Percentiles rank a stretch among this genome's conserved stretches.
phyloP scores from a whole-genome alignment of 1,140 invertebrate species.

The Drosophila littoralis region DNA sequence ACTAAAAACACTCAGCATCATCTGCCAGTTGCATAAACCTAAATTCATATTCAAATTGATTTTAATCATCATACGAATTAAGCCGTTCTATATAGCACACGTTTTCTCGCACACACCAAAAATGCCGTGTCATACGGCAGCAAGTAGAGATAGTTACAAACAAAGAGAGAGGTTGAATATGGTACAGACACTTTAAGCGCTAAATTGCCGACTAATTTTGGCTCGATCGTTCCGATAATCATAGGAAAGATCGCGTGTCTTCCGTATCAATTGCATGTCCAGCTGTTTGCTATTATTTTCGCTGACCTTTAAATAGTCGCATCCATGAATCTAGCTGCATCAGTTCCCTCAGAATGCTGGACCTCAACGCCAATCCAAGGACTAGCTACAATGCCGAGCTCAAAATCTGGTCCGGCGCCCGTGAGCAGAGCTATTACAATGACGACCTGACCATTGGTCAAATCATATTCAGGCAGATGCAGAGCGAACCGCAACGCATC shows the following conservation, averaged over 20 bases:
- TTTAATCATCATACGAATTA: no score
- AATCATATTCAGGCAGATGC: constrained; percentile 61
- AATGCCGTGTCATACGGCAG: constrained; percentile 7
- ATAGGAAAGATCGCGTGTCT: constrained; percentile 37
- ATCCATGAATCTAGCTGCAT: constrained; percentile 4
- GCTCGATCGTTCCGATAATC: constrained; percentile 35
- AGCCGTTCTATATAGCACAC: background rate
- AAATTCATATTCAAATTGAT: no score
- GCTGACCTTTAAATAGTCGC: constrained; percentile 61
- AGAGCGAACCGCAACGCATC: constrained; percentile 59
- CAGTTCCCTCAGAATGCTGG: constrained; percentile 64
- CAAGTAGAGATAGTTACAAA: background rate
- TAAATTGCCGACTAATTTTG: constrained; percentile 49
- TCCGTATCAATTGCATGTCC: constrained; percentile 9
- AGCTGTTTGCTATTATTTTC: constrained; percentile 16
- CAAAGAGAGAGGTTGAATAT: background rate
- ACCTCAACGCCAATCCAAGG: constrained; percentile 47
- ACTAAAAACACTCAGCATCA: no score
- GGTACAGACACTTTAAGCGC: constrained; percentile 38
- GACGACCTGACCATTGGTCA: constrained; percentile 66
- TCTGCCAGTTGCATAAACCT: background rate
- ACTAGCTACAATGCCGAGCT: constrained; percentile 50
- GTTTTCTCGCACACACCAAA: background rate
- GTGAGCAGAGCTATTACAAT: constrained; percentile 56
- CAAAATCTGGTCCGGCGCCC: constrained; percentile 57